Evolutionary conservation across 1,140 invertebrate species (phyloP).

Genomic region (Aphelenchoides fujianensis): DNA sequence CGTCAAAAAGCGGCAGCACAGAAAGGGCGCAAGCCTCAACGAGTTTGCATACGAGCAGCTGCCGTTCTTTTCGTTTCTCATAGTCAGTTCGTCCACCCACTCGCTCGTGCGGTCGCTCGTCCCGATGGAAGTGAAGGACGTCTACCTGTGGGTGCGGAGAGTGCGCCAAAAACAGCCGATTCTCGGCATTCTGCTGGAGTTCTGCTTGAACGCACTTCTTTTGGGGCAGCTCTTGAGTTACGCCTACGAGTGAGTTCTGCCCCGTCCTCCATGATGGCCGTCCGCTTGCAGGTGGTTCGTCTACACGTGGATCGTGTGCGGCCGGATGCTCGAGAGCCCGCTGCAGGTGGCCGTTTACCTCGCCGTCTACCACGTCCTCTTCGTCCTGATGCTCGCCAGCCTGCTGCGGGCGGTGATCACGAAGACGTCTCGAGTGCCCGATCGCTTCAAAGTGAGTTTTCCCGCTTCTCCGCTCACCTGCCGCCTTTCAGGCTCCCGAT

Average conservation of each 20-base stretch:
- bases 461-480: background rate
- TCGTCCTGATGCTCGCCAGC: background rate
- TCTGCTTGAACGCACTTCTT: too few species aligned
- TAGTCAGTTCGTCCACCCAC: too few species aligned
- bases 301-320: background rate
- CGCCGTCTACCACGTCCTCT: background rate
- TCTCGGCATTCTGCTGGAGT: too few species aligned
- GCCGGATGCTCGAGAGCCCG: background rate
- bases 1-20: too few species aligned
- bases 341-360: background rate
- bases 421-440: background rate
- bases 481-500: background rate
- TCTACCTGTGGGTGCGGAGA: too few species aligned
- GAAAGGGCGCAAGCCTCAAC: too few species aligned
- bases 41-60: too few species aligned
- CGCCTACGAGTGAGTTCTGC: background rate
- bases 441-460: background rate
- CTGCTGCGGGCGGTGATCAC: background rate
- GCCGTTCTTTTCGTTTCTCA: too few species aligned
- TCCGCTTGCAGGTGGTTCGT: background rate
- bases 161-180: too few species aligned
- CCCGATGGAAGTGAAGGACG: too few species aligned
- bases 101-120: too few species aligned
- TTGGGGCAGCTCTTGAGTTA: too few species aligned
- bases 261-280: background rate